These are phyloP conservation scores for Psylliodes chrysocephalus DNA, from an alignment of 2,888 invertebrate species.

Conservation along the genomic window DNA sequence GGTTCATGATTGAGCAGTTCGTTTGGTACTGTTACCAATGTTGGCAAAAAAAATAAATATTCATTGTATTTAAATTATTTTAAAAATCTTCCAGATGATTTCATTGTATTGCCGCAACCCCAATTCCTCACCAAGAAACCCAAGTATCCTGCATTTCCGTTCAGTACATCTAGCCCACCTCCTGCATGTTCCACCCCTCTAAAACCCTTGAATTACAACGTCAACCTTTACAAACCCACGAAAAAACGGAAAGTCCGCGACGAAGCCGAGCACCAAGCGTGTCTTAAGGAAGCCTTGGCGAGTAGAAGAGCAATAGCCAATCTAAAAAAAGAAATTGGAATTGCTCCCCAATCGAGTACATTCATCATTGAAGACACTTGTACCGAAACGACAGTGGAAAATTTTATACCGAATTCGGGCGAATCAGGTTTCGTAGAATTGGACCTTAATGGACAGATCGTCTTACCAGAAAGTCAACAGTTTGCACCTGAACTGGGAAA, in stretches of 20 bases:
- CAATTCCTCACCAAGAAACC: conserved; percentile 61
- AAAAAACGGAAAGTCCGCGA: conserved; percentile 56
- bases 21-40: too few species aligned
- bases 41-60: too few species aligned
- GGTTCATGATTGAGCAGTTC: too few species aligned
- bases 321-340: conserved; percentile 63
- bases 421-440: conserved; percentile 40
- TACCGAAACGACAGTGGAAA: conserved; percentile 62
- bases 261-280: conserved; percentile 61
- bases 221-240: conserved; percentile 50
- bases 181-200: conserved; percentile 39
- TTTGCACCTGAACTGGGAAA: conserved; percentile 9
- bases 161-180: conserved; percentile 43
- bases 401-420: conserved; percentile 58
- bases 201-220: conserved; percentile 47
- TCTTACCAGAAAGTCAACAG: not conserved
- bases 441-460: conserved; percentile 33
- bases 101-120: conserved; percentile 58
- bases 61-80: not conserved
- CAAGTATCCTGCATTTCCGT: conserved; percentile 58
- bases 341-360: conserved; percentile 56
- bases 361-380: conserved; percentile 63
- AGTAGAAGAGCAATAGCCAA: conserved; percentile 63
- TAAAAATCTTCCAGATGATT: conserved; percentile 47
- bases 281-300: conserved; percentile 63